These are phyloP conservation scores for Steatornis caripensis DNA, from an alignment of 2,113 vertebrate genomes.

Conservation along the genomic window DNA sequence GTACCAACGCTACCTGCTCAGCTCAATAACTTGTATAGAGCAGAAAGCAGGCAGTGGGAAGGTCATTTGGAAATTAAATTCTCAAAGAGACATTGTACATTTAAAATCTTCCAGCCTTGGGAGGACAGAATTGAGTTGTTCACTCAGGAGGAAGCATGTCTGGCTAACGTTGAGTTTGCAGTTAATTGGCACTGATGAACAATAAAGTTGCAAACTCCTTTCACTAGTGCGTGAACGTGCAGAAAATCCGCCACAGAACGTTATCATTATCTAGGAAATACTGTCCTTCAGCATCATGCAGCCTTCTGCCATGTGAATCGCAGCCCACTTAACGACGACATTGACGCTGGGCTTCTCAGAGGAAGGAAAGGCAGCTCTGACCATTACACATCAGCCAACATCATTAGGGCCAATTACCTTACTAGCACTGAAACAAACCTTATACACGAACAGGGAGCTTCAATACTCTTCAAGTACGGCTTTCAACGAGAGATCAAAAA, in stretches of 20 bases:
- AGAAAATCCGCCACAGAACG: neutral
- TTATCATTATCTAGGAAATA: conserved; percentile 4
- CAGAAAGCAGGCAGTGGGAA: neutral
- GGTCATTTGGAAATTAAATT: conserved; percentile 39
- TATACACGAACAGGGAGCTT: neutral
- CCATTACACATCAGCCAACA: neutral
- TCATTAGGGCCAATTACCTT: conserved; percentile 44
- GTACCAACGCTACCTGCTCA: neutral
- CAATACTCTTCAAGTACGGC: neutral
- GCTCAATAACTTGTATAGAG: neutral
- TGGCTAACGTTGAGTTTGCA: neutral
- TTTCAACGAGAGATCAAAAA: conserved; percentile 7
- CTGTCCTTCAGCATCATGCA: neutral
- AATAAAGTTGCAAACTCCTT: conserved; percentile 42
- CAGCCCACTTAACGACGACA: neutral
- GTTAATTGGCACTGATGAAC: conserved; percentile 47
- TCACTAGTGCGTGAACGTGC: neutral
- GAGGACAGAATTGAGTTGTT: conserved; percentile 24
- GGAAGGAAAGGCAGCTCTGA: conserved; percentile 14
- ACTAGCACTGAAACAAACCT: conserved; percentile 29
- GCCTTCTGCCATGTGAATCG: conserved; percentile 7
- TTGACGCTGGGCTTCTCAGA: neutral
- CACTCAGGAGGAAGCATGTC: conserved; percentile 29
- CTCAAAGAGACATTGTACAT: neutral
- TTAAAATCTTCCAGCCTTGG: neutral